Evolutionary conservation across 2,888 invertebrate species (phyloP), one percentile per base, ranked within the genome.

Genomic region (Yponomeuta cagnagella): DNA sequence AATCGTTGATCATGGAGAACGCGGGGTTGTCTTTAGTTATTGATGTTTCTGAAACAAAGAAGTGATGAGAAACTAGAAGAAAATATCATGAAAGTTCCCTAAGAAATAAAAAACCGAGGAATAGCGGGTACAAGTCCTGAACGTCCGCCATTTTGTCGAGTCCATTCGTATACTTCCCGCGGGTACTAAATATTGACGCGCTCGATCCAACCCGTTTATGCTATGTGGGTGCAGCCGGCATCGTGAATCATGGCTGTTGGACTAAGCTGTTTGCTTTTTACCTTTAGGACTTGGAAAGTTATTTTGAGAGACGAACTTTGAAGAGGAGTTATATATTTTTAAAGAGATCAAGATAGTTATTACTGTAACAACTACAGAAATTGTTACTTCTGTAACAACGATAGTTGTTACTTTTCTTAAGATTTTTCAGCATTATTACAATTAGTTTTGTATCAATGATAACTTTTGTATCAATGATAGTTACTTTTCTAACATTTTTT

Each of bases 1-100:
- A 98, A 82, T 99, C 99, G 88, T 99, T 99, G 78, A 99, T 96
- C 98, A 99, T 99, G 33, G 98, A 98, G 88, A 99, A 97, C 12
- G 98, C 97, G 69, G 99, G 98, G 93, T 99, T 98, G 92, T 99
- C 99, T 91, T 98, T 98, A 70, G 97, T 97, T 77, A 99, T 97
- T 70, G 96, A 95, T 70, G 97, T 94, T 88, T 98, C 98, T 97
- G 93, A 72, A 93, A 76, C 75, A 74, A 70, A 70, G 31, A 43
- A 43, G 43, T 63, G 23, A 33, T 31, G 30, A 58, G 52, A 58
- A 58, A 58, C 15, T 58, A 52, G 52, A 15, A 43, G 48, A 5
- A 15, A 30, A 15, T 43, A 10, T 37, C 1, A 31, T 43, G 23
- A 23, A 52, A 33, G 48, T 69, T 65, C 33, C 48, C 37, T 63